Evolutionary conservation across 2,888 invertebrate species (phyloP).

Genomic region (Polietes domitor): DNA sequence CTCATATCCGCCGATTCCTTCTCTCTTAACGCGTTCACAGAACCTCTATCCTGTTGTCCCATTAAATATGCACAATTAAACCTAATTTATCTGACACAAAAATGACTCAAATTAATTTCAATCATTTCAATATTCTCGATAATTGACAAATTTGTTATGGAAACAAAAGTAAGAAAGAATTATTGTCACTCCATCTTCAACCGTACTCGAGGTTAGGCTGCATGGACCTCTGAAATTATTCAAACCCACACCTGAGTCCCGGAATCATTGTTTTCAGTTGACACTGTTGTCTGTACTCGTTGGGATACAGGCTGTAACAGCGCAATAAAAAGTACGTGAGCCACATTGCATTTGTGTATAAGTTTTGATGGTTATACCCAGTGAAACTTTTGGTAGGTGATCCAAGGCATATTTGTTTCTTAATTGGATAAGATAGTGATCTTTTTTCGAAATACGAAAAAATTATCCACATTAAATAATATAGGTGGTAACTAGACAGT

Average conservation of each 20-base stretch:
- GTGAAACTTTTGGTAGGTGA: neutral
- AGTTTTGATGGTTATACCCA: neutral
- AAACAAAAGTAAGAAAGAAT: too few relatives aligned
- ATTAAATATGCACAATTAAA: neutral
- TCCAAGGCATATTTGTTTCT: too few relatives aligned
- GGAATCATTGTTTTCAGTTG: neutral
- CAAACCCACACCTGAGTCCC: neutral
- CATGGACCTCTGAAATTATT: neutral
- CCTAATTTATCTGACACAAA: neutral
- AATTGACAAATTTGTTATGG: neutral
- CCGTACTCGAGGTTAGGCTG: too few relatives aligned
- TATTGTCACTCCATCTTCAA: neutral
- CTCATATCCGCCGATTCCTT: too few relatives aligned
- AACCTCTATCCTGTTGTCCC: too few relatives aligned
- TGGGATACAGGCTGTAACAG: neutral
- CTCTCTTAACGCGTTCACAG: too few relatives aligned
- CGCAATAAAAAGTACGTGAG: neutral
- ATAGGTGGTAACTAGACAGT: too few relatives aligned
- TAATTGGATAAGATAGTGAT: too few relatives aligned
- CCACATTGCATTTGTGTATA: neutral
- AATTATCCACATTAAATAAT: too few relatives aligned
- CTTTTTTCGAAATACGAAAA: too few relatives aligned
- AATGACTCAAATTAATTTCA: neutral
- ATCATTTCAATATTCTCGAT: neutral
- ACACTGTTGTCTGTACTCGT: neutral